Evolutionary conservation across 1,140 invertebrate genomes (phyloP).

Genomic region (Caenorhabditis remanei): DNA sequence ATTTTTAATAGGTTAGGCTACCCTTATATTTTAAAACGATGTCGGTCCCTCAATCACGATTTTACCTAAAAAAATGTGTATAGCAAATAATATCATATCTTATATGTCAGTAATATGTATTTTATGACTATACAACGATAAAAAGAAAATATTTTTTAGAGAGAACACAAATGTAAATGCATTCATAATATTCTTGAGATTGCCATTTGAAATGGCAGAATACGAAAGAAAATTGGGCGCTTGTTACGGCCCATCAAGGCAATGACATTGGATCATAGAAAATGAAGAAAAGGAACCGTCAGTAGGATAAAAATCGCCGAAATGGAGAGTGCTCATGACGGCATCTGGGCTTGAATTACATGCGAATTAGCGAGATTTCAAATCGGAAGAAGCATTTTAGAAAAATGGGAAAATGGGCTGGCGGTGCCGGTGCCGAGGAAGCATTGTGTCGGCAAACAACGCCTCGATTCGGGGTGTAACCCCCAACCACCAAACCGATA

Average conservation of each 20-base stretch:
- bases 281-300: neutral
- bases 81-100: too few species aligned
- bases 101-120: neutral
- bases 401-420: slow-evolving; percentile 4
- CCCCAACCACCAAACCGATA: slow-evolving; percentile 18
- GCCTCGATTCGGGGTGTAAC: slow-evolving; percentile 22
- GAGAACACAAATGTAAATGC: neutral
- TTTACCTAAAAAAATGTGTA: too few species aligned
- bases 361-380: slow-evolving; percentile 41
- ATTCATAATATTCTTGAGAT: slow-evolving; percentile 20
- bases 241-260: slow-evolving; percentile 9
- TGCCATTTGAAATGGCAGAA: slow-evolving; percentile 7
- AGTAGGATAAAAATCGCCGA: neutral
- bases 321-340: slow-evolving; percentile 13
- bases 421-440: neutral
- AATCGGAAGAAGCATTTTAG: slow-evolving; percentile 8
- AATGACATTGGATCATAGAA: neutral
- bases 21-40: too few species aligned
- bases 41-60: too few species aligned
- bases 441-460: slow-evolving; percentile 31
- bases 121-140: slow-evolving; percentile 2
- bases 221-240: slow-evolving; percentile 19
- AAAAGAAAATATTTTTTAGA: neutral
- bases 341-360: slow-evolving; percentile 45
- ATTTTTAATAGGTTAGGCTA: too few species aligned